A percentile compares a stretch with the other conserved stretches of the same genome.
Evolutionary conservation across 1,140 invertebrate genomes (phyloP).

Genomic region (Sitobion miscanthi): DNA sequence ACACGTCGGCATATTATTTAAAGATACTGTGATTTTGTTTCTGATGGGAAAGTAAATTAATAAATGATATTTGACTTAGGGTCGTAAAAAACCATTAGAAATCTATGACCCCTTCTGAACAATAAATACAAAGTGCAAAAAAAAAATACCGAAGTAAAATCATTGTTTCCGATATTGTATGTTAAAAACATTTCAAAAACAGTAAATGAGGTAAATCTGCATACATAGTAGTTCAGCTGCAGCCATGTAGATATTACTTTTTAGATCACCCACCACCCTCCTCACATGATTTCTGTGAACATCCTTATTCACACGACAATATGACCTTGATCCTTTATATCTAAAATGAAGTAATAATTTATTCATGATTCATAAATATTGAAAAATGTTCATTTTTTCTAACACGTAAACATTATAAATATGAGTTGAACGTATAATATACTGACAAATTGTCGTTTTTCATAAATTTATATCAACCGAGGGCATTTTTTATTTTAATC

Average conservation of each 20-base stretch:
- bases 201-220: background rate
- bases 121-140: background rate
- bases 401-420: background rate
- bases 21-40: background rate
- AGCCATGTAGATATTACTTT: background rate
- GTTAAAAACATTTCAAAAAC: background rate
- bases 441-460: background rate
- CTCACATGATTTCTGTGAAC: background rate
- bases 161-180: background rate
- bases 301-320: background rate
- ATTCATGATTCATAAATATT: background rate
- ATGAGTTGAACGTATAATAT: background rate
- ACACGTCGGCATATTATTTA: background rate
- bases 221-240: background rate
- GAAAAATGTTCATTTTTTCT: background rate
- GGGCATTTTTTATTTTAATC: background rate
- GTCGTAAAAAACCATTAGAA: background rate
- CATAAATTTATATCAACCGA: background rate
- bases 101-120: background rate
- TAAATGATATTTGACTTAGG: background rate
- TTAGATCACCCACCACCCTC: background rate
- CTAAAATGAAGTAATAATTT: background rate
- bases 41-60: background rate
- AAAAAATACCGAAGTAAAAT: background rate
- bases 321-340: background rate